Evolutionary conservation across 2,888 invertebrate genomes (phyloP).

Genomic region (Sinohyriopsis cumingii): DNA sequence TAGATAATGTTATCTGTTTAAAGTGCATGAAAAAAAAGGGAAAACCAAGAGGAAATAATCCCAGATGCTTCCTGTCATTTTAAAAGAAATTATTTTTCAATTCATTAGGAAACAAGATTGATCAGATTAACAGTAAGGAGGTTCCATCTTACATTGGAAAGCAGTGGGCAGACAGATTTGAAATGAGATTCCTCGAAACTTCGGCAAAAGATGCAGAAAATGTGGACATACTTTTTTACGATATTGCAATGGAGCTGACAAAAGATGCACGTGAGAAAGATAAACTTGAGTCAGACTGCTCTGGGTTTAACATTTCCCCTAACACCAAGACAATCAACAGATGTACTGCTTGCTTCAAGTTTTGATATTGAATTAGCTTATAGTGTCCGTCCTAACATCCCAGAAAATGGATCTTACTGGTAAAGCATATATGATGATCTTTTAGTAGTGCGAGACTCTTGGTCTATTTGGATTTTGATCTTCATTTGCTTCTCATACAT

Average conservation of each 20-base stretch:
- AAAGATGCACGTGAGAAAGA: slow-evolving; percentile 58
- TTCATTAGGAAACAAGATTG: slow-evolving; percentile 91
- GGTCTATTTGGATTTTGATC: no score
- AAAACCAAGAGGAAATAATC: background rate
- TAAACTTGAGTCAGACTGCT: slow-evolving; percentile 37
- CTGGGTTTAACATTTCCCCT: slow-evolving; percentile 24
- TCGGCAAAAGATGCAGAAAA: slow-evolving; percentile 98
- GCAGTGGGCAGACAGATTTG: slow-evolving; percentile 94
- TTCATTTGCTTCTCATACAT: no score
- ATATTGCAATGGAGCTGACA: slow-evolving; percentile 87
- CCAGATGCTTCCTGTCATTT: background rate
- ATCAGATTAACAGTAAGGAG: slow-evolving; percentile 91
- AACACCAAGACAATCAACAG: slow-evolving; percentile 40
- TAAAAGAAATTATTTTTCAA: background rate
- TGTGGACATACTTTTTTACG: slow-evolving; percentile 96
- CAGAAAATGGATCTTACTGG: no score
- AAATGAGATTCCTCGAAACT: slow-evolving; percentile 95
- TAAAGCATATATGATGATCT: no score
- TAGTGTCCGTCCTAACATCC: no score
- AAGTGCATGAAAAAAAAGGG: no score
- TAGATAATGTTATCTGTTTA: no score
- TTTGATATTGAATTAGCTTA: slow-evolving; percentile 15
- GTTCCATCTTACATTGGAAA: slow-evolving; percentile 94
- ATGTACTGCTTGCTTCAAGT: slow-evolving; percentile 46
- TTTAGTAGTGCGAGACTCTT: no score